phyloP scores from a whole-genome alignment of 2,797 vertebrate genomes.

The Hippopotamyrus pictus region DNA sequence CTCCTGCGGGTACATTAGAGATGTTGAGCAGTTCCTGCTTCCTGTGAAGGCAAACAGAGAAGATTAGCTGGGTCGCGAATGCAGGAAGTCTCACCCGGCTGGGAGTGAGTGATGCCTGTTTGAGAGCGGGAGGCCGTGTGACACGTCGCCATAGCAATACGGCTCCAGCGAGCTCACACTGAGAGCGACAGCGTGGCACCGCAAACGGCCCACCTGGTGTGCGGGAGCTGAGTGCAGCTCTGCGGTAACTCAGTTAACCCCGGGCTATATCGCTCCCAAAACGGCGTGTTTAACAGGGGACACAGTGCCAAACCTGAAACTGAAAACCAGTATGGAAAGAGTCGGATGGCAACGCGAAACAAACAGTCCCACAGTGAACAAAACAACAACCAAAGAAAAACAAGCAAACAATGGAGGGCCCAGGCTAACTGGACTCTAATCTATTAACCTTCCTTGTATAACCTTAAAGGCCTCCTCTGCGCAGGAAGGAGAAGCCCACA shows the following conservation, averaged over 20 bases:
- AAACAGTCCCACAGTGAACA: neutral
- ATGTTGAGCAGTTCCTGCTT: constrained; percentile 90
- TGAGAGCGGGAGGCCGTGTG: neutral
- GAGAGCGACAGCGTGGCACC: neutral
- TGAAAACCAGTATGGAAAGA: neutral
- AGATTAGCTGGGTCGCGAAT: neutral
- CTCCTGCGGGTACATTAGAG: constrained; percentile 68
- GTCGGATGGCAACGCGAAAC: neutral
- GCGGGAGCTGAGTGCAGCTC: neutral
- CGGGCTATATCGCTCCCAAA: neutral
- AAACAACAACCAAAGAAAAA: neutral
- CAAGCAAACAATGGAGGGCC: neutral
- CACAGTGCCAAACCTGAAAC: neutral
- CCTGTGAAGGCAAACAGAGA: constrained; percentile 62
- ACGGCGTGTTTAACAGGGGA: neutral
- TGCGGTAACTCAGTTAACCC: neutral
- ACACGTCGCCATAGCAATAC: neutral
- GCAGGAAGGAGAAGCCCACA: neutral
- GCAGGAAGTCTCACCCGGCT: neutral
- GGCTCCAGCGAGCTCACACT: neutral
- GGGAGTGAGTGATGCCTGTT: neutral
- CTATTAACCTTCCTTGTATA: neutral
- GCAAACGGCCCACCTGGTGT: neutral
- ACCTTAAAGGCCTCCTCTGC: neutral
- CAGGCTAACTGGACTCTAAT: neutral